Conservation (phyloP, 2,797 vertebrate species). For the Trachops cirrhosus region DNA sequence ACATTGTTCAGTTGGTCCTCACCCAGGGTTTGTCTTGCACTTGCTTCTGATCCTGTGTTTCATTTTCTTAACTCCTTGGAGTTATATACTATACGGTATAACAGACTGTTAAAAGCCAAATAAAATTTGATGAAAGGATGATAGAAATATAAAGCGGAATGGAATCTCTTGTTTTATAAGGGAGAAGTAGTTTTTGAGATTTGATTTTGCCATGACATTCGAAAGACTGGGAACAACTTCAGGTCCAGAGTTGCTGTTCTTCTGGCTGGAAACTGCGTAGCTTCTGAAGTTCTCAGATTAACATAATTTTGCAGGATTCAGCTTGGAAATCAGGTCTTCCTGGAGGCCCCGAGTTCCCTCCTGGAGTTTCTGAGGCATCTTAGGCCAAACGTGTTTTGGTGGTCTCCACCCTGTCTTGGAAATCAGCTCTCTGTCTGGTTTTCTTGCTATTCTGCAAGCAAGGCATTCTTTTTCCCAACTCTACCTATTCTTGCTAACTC, state of each 20-base stretch:
- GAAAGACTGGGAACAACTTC: neutral
- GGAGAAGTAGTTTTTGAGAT: neutral
- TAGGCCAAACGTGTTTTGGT: accelerated
- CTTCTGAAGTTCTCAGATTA: neutral
- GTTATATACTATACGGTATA: neutral
- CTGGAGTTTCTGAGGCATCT: neutral
- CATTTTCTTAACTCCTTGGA: neutral
- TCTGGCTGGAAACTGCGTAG: neutral
- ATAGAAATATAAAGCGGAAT: neutral
- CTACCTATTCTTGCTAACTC: neutral
- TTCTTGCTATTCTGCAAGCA: neutral
- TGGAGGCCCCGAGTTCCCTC: neutral
- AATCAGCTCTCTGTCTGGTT: neutral
- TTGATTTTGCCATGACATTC: neutral
- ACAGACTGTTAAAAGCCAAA: neutral
- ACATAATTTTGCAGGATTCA: neutral
- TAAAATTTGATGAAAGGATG: neutral
- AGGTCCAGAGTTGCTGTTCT: neutral
- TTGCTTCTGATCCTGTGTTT: conserved; percentile 1
- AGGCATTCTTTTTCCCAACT: neutral
- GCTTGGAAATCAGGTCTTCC: neutral
- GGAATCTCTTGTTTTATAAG: neutral
- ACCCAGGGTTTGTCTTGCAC: neutral
- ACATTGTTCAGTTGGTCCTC: neutral
- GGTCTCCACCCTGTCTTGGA: neutral